These are phyloP conservation scores for Theropithecus gelada DNA, from an alignment of 2,113 vertebrate genomes.

Conservation along the genomic window DNA sequence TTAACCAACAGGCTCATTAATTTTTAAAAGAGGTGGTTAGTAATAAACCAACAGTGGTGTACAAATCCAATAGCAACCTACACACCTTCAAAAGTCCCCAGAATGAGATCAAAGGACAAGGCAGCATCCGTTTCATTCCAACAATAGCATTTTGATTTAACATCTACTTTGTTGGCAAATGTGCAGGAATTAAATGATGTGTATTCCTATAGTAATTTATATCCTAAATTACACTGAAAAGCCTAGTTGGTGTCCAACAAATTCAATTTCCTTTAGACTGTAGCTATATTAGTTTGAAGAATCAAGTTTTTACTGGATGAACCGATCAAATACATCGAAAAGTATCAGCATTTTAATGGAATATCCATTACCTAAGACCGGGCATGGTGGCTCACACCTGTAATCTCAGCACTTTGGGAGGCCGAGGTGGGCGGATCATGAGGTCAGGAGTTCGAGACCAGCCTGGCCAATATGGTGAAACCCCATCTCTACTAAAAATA, in stretches of 20 bases:
- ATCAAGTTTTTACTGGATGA: conserved; percentile 42
- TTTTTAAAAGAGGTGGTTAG: conserved; percentile 54
- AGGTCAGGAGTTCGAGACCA: too few species aligned
- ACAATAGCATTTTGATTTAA: conserved; percentile 18
- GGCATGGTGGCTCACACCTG: too few species aligned
- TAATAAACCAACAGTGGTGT: background rate
- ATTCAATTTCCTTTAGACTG: conserved; percentile 34
- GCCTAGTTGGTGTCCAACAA: background rate
- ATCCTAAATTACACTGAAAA: conserved; percentile 4
- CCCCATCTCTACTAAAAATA: too few species aligned
- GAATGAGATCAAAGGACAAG: background rate
- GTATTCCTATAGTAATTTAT: background rate
- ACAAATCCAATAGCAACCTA: background rate
- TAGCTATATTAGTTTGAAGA: conserved; percentile 5
- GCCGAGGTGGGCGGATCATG: too few species aligned
- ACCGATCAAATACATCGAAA: conserved; percentile 11
- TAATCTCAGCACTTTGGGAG: too few species aligned
- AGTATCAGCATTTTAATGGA: conserved; percentile 51
- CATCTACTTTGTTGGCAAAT: background rate
- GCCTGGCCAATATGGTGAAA: too few species aligned
- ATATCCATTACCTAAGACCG: background rate
- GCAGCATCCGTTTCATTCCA: background rate
- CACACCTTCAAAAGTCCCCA: background rate
- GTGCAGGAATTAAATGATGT: background rate
- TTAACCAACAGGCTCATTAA: background rate